phyloP scores from a whole-genome alignment of 2,888 invertebrate species.

The Cryptocheilus praepositus region DNA sequence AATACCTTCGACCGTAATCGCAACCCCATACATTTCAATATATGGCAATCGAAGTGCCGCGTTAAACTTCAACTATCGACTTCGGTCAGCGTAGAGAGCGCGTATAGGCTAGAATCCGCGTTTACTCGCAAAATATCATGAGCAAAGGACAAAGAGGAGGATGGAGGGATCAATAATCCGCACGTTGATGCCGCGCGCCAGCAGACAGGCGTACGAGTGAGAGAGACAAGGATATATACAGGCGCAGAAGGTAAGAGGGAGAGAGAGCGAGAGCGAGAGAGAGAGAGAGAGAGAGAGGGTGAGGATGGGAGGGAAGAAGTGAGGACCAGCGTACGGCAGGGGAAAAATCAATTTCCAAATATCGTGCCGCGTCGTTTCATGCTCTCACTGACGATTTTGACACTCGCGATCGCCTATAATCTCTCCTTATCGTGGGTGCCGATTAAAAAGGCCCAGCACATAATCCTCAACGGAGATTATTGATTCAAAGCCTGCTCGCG shows the following conservation, averaged over 20 bases:
- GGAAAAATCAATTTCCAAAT: slow-evolving; percentile 31
- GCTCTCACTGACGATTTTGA: background rate
- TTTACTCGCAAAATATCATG: slow-evolving; percentile 29
- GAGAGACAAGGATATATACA: slow-evolving; percentile 18
- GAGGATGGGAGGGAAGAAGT: too few relatives aligned
- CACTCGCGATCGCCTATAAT: slow-evolving; percentile 15
- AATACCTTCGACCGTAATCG: too few relatives aligned
- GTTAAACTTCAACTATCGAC: background rate
- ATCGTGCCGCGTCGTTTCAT: background rate
- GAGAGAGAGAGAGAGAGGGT: too few relatives aligned
- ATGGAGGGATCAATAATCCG: slow-evolving; percentile 72
- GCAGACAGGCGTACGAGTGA: slow-evolving; percentile 19
- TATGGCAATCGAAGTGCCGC: too few relatives aligned
- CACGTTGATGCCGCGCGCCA: slow-evolving; percentile 62
- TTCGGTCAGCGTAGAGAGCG: background rate
- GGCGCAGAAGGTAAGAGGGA: slow-evolving; percentile 17
- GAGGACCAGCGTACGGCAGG: slow-evolving; percentile 10
- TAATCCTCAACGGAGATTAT: slow-evolving; percentile 59
- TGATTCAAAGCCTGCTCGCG: slow-evolving; percentile 54
- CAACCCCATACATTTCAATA: too few relatives aligned
- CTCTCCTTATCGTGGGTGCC: slow-evolving; percentile 33
- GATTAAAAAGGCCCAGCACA: slow-evolving; percentile 43
- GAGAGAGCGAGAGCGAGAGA: slow-evolving; percentile 15
- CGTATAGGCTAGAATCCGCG: too few relatives aligned
- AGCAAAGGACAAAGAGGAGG: slow-evolving; percentile 47